A percentile compares a stretch with the other conserved stretches of the same genome.
phyloP scores from a whole-genome alignment of 2,888 invertebrate species.

The Teleogryllus oceanicus region DNA sequence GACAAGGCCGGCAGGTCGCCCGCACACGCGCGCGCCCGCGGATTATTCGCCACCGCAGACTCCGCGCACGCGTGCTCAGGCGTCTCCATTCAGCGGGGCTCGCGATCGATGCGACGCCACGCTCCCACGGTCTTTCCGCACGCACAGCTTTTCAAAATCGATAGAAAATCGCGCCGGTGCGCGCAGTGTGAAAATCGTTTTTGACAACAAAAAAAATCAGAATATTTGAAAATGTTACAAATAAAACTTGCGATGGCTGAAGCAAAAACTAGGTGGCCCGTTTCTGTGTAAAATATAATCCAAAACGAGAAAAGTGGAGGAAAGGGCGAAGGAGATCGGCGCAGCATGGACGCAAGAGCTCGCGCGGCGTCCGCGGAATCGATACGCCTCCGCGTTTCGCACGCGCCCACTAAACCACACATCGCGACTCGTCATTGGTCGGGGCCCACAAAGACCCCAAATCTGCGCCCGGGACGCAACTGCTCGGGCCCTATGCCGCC shows the following conservation, averaged over 20 bases:
- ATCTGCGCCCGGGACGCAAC: background rate
- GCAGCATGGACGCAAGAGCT: background rate
- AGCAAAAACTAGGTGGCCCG: no score
- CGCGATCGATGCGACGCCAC: background rate
- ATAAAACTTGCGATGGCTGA: no score
- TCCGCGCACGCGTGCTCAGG: background rate
- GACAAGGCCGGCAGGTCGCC: background rate
- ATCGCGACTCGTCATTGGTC: conserved; percentile 10
- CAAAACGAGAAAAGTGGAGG: no score
- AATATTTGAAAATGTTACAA: no score
- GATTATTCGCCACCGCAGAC: background rate
- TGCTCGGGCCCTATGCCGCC: background rate
- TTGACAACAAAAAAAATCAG: no score
- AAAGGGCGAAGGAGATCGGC: no score
- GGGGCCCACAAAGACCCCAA: conserved; percentile 12
- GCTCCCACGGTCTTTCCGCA: no score
- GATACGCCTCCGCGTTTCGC: background rate
- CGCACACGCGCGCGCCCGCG: background rate
- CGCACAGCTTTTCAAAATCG: no score
- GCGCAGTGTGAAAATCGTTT: no score
- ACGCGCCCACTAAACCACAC: background rate
- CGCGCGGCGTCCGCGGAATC: background rate
- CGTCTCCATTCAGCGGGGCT: background rate
- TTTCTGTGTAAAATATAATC: no score
- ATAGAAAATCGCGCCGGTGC: no score